These are phyloP conservation scores for Panthera tigris DNA, from an alignment of 2,113 vertebrate species.

Conservation along the genomic window DNA sequence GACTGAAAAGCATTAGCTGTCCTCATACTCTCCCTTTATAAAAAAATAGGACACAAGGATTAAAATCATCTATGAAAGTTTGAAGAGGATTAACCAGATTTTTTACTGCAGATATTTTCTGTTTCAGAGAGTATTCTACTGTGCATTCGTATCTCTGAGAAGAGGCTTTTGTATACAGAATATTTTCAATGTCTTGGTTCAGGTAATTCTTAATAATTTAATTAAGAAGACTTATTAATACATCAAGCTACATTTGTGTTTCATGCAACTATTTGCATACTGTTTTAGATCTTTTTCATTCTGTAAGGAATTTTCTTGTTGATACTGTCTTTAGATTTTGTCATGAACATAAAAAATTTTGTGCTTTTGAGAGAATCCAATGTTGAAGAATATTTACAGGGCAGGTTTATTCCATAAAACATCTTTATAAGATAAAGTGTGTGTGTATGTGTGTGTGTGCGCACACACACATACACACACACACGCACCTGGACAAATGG, in stretches of 20 bases:
- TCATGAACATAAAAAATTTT: neutral
- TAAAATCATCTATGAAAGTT: neutral
- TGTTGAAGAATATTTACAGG: neutral
- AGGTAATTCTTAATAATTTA: neutral
- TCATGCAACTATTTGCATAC: neutral
- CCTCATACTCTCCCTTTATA: too few species aligned
- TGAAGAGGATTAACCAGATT: neutral
- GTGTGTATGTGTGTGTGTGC: neutral
- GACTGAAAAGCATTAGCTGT: neutral
- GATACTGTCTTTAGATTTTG: neutral
- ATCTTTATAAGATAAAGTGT: neutral
- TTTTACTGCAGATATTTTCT: neutral
- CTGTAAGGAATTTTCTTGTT: neutral
- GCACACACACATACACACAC: neutral
- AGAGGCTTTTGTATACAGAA: neutral
- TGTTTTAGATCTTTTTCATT: neutral
- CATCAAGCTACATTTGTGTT: neutral
- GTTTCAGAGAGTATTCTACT: neutral
- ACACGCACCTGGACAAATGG: neutral
- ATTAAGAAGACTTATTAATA: neutral
- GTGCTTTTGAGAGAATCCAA: neutral
- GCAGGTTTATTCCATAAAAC: neutral
- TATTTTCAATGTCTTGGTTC: neutral
- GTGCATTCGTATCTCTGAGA: neutral
- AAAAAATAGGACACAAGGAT: neutral